A percentile compares a stretch with the other conserved stretches of the same genome.
These are phyloP conservation scores for Channa argus DNA, from an alignment of 2,113 vertebrate genomes.

Conservation along the genomic window DNA sequence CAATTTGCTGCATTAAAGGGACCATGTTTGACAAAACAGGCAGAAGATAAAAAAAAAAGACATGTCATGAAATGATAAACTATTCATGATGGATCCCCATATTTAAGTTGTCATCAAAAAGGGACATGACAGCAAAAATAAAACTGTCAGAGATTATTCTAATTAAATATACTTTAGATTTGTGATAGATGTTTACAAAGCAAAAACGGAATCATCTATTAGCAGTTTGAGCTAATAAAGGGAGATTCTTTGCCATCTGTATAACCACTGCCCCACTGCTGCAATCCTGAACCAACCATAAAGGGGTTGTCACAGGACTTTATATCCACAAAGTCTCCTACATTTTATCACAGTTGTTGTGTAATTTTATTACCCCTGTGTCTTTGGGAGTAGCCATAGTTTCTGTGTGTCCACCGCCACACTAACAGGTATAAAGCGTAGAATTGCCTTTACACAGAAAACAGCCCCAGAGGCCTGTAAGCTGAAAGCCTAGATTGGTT, in stretches of 20 bases:
- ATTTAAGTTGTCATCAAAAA: too few species aligned
- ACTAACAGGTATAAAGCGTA: conserved; percentile 24
- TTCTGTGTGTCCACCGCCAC: conserved; percentile 8
- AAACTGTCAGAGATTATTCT: too few species aligned
- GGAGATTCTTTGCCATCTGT: background rate
- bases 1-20: too few species aligned
- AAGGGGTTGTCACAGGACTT: background rate
- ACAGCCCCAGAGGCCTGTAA: conserved; percentile 61
- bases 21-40: too few species aligned
- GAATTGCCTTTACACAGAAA: conserved; percentile 33
- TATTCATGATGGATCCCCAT: too few species aligned
- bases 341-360: conserved; percentile 23
- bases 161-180: too few species aligned
- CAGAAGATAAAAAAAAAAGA: too few species aligned
- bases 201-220: too few species aligned
- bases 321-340: conserved; percentile 13
- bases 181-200: too few species aligned
- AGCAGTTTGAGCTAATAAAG: conserved; percentile 7
- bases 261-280: conserved; percentile 1
- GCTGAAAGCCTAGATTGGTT: conserved; percentile 40
- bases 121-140: too few species aligned
- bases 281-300: conserved; percentile 21
- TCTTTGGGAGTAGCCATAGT: background rate
- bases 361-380: conserved; percentile 20
- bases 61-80: too few species aligned